Evolutionary conservation across 2,888 invertebrate species (phyloP), one percentile per base, ranked within the genome.

Genomic region (Auanema freiburgensis): DNA sequence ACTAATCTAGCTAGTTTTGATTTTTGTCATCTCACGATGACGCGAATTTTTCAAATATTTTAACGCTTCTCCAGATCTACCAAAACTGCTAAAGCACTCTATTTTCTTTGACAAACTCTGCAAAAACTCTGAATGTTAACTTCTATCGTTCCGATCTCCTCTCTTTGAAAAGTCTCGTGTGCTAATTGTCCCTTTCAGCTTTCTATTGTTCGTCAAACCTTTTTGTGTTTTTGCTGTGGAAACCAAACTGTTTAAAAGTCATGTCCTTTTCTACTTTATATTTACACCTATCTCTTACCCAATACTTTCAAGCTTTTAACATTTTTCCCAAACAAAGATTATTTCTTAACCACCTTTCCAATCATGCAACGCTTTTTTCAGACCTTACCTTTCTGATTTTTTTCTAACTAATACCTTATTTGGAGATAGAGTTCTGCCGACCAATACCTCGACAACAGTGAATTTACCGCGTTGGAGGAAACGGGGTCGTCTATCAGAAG

Each of bases 401-500:
- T 43, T n/a, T 50, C 16, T 50, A 50, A 21, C 23, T 50, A 23
- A 2, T 23, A 50, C 50, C 23, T 57, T 46, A 44, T 46, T 57
- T 23, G 16, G 23, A 23, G 11, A 40, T 55, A 14, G n/a, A 10
- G 24, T 24, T 52, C 2, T 24, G 52, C 24, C 18, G 56, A 71
- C 71, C 58, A 72, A 72, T 25, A 63, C 66, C 42, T 51, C 61
- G 24, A 62, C 63, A 11, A 50, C 62, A 3, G 59, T 54, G 33
- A 33, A 33, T 18, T 52, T 63, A 57, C 65, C 61, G 51, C 64
- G 60, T 23, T 65, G 65, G 57, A 72, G 69, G 54, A 76, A 65
- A 53, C 69, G 77, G 44, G 75, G 76, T 18, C 67, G 69, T 18
- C 59, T 74, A 12, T 71, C 72, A 11, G 74, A 65, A 18, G 77